Evolutionary conservation across 2,797 vertebrate genomes (phyloP).

Genomic region (Triplophysa yarkandensis): DNA sequence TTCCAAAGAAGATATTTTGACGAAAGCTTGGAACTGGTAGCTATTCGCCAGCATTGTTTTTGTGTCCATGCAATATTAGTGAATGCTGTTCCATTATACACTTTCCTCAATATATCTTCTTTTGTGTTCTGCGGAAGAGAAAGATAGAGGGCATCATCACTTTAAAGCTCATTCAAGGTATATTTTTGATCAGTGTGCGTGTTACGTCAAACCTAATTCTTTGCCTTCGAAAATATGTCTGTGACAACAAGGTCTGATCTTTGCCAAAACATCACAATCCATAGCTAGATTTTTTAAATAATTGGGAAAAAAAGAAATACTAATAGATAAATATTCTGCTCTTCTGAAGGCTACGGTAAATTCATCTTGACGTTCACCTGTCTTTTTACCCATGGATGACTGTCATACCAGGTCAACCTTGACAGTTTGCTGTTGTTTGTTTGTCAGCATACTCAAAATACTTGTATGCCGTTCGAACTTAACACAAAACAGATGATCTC

Average conservation of each 20-base stretch:
- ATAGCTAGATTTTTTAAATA: background rate
- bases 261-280: background rate
- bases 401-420: conserved; percentile 12
- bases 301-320: background rate
- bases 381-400: background rate
- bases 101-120: no score
- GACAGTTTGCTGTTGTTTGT: conserved; percentile 18
- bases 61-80: no score
- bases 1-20: no score
- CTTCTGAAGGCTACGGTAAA: background rate
- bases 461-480: background rate
- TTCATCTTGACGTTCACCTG: background rate
- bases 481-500: conserved; percentile 1
- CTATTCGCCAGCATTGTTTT: no score
- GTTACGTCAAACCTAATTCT: no score
- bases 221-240: background rate
- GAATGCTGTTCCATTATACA: no score
- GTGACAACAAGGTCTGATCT: background rate
- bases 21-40: no score
- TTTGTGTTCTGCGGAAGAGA: no score
- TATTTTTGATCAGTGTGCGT: no score
- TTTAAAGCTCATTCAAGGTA: no score
- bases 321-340: background rate
- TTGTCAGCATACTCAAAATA: conserved; percentile 20
- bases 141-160: no score